A percentile compares a stretch with the other conserved stretches of the same genome.
phyloP scores from a whole-genome alignment of 2,888 invertebrate species.

The Teinopalpus imperialis region DNA sequence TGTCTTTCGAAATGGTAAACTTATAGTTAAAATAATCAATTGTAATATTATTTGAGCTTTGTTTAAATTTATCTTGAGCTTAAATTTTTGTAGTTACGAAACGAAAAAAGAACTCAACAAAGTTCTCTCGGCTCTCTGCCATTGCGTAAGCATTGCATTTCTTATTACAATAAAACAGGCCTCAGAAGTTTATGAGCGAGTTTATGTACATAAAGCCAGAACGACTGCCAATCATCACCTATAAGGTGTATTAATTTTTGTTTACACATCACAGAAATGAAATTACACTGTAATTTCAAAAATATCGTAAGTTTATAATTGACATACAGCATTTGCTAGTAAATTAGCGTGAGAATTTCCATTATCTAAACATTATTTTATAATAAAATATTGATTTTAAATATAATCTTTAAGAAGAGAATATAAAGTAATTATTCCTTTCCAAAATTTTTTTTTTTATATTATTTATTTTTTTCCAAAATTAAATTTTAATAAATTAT shows the following conservation, averaged over 20 bases:
- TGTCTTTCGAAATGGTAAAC: not conserved
- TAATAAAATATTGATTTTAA: no score
- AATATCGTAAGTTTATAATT: constrained; percentile 4
- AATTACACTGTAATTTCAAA: constrained; percentile 14
- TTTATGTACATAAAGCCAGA: constrained; percentile 14
- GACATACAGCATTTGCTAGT: no score
- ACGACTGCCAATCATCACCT: constrained; percentile 16
- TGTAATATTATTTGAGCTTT: no score
- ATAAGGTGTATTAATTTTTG: constrained; percentile 24
- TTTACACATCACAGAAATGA: constrained; percentile 16
- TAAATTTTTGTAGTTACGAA: constrained; percentile 13
- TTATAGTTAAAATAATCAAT: no score
- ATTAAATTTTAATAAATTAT: no score
- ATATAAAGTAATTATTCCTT: no score
- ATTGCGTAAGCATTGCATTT: constrained; percentile 25
- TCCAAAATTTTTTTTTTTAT: no score
- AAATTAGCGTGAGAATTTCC: no score
- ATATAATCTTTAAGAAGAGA: no score
- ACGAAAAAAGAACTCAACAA: constrained; percentile 16
- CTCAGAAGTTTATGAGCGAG: constrained; percentile 16
- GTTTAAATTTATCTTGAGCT: no score
- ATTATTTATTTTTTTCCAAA: no score
- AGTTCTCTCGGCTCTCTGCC: constrained; percentile 12
- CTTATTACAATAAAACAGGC: constrained; percentile 23
- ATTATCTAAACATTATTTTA: no score